phyloP scores from a whole-genome alignment of 2,888 invertebrate species.

The Idaea dimidiata region DNA sequence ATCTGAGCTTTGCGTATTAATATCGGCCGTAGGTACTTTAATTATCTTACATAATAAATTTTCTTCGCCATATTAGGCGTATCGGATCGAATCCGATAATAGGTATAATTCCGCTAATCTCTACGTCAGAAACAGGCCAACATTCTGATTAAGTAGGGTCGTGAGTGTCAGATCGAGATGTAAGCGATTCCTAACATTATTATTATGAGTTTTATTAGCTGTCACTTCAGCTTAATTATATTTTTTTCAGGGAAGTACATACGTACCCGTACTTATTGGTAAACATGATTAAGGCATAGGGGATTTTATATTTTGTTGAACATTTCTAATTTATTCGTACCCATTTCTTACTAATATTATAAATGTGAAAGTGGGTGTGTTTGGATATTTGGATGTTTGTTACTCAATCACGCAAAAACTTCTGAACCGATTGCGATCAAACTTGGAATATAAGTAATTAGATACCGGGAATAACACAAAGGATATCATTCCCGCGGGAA shows the following conservation, averaged over 20 bases:
- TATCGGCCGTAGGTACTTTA: too few relatives aligned
- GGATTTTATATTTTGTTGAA: background rate
- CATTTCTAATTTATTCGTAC: background rate
- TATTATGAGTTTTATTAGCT: constrained; percentile 61
- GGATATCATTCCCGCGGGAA: too few relatives aligned
- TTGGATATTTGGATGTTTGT: too few relatives aligned
- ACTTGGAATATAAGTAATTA: too few relatives aligned
- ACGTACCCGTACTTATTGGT: background rate
- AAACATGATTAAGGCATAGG: background rate
- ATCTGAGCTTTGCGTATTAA: too few relatives aligned
- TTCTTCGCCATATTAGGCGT: background rate
- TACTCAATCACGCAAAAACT: too few relatives aligned
- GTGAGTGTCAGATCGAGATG: constrained; percentile 39
- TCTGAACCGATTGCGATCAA: too few relatives aligned
- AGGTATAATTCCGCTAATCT: constrained; percentile 7
- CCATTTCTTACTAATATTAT: too few relatives aligned
- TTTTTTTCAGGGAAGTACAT: constrained; percentile 17
- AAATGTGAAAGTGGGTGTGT: too few relatives aligned
- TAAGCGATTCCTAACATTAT: constrained; percentile 45
- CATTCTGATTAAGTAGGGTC: constrained; percentile 60
- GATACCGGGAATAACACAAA: too few relatives aligned
- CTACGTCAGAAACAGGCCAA: constrained; percentile 43
- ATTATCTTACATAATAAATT: background rate
- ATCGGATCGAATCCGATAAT: background rate
- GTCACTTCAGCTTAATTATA: constrained; percentile 43